Base-by-base conservation (phyloP, 2,797 vertebrate genomes). In the Streptopelia turtur region DNA sequence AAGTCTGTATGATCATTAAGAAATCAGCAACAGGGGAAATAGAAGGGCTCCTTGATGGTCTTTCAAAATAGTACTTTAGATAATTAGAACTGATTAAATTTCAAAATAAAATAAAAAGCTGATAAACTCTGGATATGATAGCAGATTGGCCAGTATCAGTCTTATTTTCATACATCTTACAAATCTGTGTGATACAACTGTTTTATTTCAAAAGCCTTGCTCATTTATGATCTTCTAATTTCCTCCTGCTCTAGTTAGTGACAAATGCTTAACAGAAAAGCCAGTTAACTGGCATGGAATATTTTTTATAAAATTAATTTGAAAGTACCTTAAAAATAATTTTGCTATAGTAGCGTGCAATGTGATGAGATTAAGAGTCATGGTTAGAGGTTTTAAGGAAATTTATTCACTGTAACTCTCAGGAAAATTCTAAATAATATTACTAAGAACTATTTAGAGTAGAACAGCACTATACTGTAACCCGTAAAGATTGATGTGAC, bases 291-390 rank as follows among this genome's bases (percentile, higher is more conserved):
- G 49, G 21, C 22, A 30, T 63, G 39, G 31, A 72, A 45, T 57
- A 57, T 59, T 66, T 90, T 87, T 61, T 78, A 85, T 78, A 85
- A 76, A 90, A 78, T 72, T 28, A 72, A 47, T 83, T 86, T 78
- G 21, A 69, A 75, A 57, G 43, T 79, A 76, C 37, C 55, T 61
- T 64, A 33, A 71, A 93, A 94, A 76, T 80, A 15, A 91, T 83
- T 39, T 74, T 81, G 72, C n/a, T 87, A 28, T 49, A 79, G 53
- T 55, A 61, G 16, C 37, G 69, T 74, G 41, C 13, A 83, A 55
- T 6, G 22, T 82, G 60, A 61, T 82, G 33, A 90, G 68, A 76
- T 68, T 49, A 78, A 57, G 33, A 77, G 27, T 52, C 28, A 57
- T 13, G n/a, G 14, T 60, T 83, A 75, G 28, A 87, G 39, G 61